phyloP scores from a whole-genome alignment of 2,797 vertebrate species.

The Pangasius krempfi region DNA sequence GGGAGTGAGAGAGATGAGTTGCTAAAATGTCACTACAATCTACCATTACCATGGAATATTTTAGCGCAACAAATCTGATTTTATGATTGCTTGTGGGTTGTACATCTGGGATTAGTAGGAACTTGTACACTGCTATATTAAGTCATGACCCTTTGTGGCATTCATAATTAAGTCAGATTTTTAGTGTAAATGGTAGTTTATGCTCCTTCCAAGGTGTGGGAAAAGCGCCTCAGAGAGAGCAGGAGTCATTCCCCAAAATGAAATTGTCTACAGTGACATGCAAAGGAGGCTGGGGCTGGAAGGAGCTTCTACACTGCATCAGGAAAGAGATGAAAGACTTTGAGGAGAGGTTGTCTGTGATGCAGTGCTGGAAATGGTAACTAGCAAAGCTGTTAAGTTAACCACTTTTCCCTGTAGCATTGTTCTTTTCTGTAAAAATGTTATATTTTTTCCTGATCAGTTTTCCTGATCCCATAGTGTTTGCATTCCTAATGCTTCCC shows the following conservation, averaged over 20 bases:
- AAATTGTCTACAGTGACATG: background rate
- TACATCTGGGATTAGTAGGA: background rate
- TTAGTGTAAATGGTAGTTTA: slow-evolving; percentile 4
- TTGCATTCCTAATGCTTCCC: too few relatives aligned
- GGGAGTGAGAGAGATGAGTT: background rate
- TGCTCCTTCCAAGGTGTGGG: background rate
- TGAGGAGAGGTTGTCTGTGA: background rate
- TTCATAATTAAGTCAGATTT: background rate
- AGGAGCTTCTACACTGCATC: background rate
- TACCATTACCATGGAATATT: background rate
- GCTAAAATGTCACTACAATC: background rate
- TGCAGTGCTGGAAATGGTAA: background rate
- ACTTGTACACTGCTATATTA: background rate
- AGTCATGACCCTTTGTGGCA: background rate
- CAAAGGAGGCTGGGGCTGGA: background rate
- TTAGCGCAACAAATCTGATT: background rate
- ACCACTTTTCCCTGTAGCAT: background rate
- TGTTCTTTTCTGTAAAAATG: background rate
- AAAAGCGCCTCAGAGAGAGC: background rate
- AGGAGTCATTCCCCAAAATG: background rate
- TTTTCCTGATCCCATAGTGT: too few relatives aligned
- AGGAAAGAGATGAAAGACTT: background rate
- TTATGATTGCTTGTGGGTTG: background rate
- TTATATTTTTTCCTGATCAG: too few relatives aligned
- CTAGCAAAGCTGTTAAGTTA: background rate